Conservation (phyloP, 2,113 vertebrate species). For the Jaculus jaculus region DNA sequence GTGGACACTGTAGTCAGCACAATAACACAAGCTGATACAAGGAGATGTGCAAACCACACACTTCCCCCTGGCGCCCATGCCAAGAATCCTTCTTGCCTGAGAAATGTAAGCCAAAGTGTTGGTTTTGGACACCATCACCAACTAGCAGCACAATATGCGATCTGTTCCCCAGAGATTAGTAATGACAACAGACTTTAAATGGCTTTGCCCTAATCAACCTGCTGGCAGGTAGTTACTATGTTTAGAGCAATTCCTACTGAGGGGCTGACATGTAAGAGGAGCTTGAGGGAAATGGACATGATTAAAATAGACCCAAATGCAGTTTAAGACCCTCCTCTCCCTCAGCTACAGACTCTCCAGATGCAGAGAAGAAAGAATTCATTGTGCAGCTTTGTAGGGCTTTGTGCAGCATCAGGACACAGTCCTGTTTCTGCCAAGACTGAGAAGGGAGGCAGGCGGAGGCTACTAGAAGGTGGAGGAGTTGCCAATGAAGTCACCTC, state of each 20-base stretch:
- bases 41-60: not conserved
- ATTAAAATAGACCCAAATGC: not conserved
- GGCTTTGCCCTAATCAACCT: not conserved
- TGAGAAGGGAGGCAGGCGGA: fast-evolving
- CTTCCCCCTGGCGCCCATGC: not conserved
- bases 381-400: not conserved
- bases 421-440: too few species aligned
- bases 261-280: not conserved
- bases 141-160: not conserved
- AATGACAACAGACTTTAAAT: not conserved
- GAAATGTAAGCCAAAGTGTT: not conserved
- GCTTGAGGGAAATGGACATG: not conserved
- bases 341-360: not conserved
- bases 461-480: not conserved
- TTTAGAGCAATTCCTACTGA: not conserved
- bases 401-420: not conserved
- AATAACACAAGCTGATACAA: not conserved
- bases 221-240: not conserved
- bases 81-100: conserved; percentile 31
- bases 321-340: not conserved
- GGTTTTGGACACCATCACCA: not conserved
- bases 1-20: not conserved
- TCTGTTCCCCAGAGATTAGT: not conserved
- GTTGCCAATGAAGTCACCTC: not conserved
- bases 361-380: not conserved